Percentiles rank a stretch among this genome's conserved stretches.
phyloP scores from a whole-genome alignment of 2,113 vertebrate genomes.

The Percina caprodes region DNA sequence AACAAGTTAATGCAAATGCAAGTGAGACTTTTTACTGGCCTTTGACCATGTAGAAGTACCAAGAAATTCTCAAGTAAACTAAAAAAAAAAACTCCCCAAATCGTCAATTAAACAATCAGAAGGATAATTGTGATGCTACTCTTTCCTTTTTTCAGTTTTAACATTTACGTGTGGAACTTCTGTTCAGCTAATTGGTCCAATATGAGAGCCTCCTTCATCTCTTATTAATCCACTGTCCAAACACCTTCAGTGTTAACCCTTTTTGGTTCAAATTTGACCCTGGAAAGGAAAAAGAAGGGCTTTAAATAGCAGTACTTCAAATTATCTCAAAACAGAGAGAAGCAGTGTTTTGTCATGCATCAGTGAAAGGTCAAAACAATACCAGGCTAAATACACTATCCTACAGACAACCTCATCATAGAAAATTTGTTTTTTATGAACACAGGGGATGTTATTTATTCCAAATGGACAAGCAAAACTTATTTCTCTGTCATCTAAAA shows the following conservation, averaged over 20 bases:
- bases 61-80: not conserved
- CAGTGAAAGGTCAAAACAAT: conserved; percentile 39
- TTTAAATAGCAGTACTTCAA: conserved; percentile 19
- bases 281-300: conserved; percentile 13
- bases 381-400: not conserved
- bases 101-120: not conserved
- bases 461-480: conserved; percentile 40
- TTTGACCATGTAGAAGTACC: not conserved
- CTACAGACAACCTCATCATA: conserved; percentile 32
- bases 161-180: not conserved
- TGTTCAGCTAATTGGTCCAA: not conserved
- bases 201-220: not conserved
- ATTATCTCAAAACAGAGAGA: not conserved
- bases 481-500: conserved; percentile 66
- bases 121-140: not conserved
- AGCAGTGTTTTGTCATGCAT: not conserved
- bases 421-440: conserved; percentile 69
- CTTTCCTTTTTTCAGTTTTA: not conserved
- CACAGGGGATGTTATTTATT: conserved; percentile 60
- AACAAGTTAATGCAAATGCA: not conserved
- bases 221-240: not conserved
- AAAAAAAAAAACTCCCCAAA: not conserved
- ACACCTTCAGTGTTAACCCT: conserved; percentile 1
- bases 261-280: not conserved
- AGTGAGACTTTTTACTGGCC: not conserved